Conservation (phyloP, 2,113 vertebrate species). For the Mustela nigripes region DNA sequence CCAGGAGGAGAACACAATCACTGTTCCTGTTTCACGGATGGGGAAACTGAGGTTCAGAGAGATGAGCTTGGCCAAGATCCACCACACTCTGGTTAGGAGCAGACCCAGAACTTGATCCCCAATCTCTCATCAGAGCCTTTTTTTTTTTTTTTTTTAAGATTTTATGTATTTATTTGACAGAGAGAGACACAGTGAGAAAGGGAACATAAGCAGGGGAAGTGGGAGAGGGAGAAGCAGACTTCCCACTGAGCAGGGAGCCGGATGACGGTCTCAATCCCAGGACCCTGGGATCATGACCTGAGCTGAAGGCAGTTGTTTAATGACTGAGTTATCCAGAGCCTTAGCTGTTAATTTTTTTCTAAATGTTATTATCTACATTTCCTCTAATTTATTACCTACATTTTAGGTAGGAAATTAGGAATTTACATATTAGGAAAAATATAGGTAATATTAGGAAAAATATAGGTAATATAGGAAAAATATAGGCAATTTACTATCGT, state of each 20-base stretch:
- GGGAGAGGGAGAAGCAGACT: too few species aligned
- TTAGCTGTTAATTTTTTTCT: not conserved
- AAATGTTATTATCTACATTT: not conserved
- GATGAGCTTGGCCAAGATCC: not conserved
- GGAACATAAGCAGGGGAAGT: too few species aligned
- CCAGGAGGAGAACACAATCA: fast-evolving
- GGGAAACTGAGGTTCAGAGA: not conserved
- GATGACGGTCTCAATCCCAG: too few species aligned
- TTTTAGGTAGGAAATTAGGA: not conserved
- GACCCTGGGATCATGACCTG: too few species aligned
- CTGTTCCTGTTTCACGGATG: not conserved
- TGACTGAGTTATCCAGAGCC: not conserved
- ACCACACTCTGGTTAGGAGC: not conserved
- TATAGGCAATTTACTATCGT: not conserved
- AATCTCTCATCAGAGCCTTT: not conserved
- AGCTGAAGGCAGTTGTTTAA: too few species aligned
- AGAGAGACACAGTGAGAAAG: too few species aligned
- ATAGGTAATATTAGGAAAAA: not conserved
- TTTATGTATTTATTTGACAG: too few species aligned
- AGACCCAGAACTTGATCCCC: not conserved
- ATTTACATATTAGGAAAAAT: not conserved
- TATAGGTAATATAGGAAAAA: not conserved
- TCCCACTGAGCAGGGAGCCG: too few species aligned
- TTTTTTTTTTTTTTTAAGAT: too few species aligned
- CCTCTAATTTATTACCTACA: not conserved